Conservation (phyloP, 2,888 invertebrate genomes). For the Leptinotarsa haldemani region DNA sequence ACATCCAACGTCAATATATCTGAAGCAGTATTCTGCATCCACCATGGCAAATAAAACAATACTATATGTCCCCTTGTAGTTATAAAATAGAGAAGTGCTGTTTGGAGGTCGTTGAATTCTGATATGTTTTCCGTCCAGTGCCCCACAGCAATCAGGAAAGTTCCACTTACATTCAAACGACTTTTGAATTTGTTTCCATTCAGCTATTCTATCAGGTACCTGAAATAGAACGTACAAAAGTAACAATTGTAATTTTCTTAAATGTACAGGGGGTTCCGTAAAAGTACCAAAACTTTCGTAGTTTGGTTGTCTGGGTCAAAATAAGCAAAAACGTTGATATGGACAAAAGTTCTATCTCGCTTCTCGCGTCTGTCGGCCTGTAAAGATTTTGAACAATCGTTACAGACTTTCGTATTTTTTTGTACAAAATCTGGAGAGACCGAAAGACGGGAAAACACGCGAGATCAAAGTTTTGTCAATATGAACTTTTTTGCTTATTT, state of each 20-base stretch:
- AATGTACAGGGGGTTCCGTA: neutral
- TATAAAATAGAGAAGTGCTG: slow-evolving; percentile 46
- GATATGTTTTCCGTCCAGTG: slow-evolving; percentile 45
- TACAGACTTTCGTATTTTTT: slow-evolving; percentile 19
- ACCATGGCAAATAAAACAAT: slow-evolving; percentile 47
- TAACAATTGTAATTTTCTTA: slow-evolving; percentile 1
- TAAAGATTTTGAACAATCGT: too few relatives aligned
- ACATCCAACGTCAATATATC: slow-evolving; percentile 43
- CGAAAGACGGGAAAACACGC: slow-evolving; percentile 11
- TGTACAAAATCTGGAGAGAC: neutral
- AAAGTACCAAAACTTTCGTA: too few relatives aligned
- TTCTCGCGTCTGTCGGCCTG: too few relatives aligned
- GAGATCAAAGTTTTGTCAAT: neutral
- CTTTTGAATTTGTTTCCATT: slow-evolving; percentile 5
- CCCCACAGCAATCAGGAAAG: slow-evolving; percentile 44
- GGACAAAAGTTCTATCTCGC: too few relatives aligned
- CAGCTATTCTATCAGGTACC: neutral
- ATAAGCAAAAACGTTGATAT: too few relatives aligned
- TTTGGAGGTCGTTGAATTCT: slow-evolving; percentile 39
- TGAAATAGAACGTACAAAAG: neutral
- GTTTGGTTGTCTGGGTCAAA: too few relatives aligned
- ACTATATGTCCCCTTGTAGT: slow-evolving; percentile 46
- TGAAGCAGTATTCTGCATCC: slow-evolving; percentile 48
- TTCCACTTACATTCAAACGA: neutral
- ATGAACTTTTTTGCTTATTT: neutral